Evolutionary conservation across 2,888 invertebrate species (phyloP).

Genomic region (Pterostichus madidus): DNA sequence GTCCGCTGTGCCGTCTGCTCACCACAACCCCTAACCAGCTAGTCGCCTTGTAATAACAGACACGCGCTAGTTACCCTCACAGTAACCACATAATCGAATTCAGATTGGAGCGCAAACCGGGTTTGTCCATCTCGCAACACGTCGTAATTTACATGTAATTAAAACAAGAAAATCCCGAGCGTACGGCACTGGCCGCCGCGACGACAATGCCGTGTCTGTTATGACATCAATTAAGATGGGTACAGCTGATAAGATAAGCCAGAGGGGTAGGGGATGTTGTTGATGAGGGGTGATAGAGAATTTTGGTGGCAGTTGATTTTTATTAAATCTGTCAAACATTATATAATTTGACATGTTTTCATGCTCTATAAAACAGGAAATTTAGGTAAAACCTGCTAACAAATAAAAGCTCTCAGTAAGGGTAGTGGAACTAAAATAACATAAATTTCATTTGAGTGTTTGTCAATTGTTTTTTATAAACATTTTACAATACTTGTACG

Average conservation of each 20-base stretch:
- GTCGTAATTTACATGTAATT: slow-evolving; percentile 41
- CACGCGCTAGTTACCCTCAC: background rate
- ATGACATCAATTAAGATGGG: slow-evolving; percentile 48
- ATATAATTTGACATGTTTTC: too few relatives aligned
- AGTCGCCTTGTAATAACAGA: too few relatives aligned
- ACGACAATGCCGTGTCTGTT: slow-evolving; percentile 10
- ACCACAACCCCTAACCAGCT: background rate
- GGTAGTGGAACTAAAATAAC: too few relatives aligned
- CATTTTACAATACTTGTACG: too few relatives aligned
- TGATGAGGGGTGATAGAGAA: background rate
- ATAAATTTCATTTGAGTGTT: too few relatives aligned
- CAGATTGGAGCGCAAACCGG: background rate
- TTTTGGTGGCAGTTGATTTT: background rate
- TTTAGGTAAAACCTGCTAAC: too few relatives aligned
- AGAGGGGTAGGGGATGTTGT: background rate
- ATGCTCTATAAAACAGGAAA: too few relatives aligned
- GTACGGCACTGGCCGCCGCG: background rate
- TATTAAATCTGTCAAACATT: background rate
- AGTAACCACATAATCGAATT: background rate
- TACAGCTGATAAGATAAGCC: slow-evolving; percentile 11
- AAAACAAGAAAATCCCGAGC: slow-evolving; percentile 10
- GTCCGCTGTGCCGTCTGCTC: background rate
- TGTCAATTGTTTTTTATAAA: too few relatives aligned
- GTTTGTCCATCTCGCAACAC: slow-evolving; percentile 5
- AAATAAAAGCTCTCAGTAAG: too few relatives aligned